phyloP scores from a whole-genome alignment of 2,113 vertebrate genomes.

The Nicator chloris region DNA sequence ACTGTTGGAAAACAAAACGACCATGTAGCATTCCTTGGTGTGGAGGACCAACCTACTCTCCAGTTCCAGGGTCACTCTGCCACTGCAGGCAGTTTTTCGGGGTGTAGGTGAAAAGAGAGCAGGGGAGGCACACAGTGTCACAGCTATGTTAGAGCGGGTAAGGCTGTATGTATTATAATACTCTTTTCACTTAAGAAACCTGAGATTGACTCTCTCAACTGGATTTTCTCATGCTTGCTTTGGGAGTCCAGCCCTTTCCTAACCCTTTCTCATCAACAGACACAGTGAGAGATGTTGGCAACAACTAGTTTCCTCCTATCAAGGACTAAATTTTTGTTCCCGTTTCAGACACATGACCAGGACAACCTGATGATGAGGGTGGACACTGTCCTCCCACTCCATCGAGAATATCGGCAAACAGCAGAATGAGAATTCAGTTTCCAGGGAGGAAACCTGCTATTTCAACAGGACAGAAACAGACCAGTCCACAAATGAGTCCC shows the following conservation, averaged over 20 bases:
- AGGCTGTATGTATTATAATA: neutral
- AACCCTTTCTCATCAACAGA: neutral
- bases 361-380: neutral
- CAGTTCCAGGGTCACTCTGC: neutral
- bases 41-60: neutral
- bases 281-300: neutral
- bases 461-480: neutral
- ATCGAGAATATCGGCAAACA: neutral
- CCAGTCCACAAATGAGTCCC: neutral
- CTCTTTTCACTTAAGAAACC: slow-evolving; percentile 16
- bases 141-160: neutral
- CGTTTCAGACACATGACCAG: neutral
- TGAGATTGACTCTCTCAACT: slow-evolving; percentile 40
- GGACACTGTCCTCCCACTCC: neutral
- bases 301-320: neutral
- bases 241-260: neutral
- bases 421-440: slow-evolving; percentile 27
- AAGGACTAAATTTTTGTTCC: neutral
- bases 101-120: neutral
- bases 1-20: neutral
- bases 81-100: neutral
- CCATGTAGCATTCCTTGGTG: neutral
- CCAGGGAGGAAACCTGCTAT: neutral
- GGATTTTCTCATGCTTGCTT: slow-evolving; percentile 2
- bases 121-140: neutral